Evolutionary conservation across 2,797 vertebrate species (phyloP).

Genomic region (Lacerta viridis): DNA sequence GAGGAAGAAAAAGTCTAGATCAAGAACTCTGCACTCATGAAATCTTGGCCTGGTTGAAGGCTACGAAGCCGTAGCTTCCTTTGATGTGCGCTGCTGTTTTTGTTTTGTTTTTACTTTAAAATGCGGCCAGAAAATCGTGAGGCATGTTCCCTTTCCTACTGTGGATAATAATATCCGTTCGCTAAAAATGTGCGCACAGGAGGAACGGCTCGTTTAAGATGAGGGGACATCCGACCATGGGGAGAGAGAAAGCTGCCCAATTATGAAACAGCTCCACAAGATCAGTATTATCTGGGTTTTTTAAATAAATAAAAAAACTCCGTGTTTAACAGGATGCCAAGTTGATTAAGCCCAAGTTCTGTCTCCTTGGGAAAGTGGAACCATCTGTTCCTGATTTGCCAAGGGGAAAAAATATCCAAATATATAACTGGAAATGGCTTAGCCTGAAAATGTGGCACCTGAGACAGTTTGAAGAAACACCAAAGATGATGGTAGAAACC

Average conservation of each 20-base stretch:
- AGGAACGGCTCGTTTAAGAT: conserved; percentile 37
- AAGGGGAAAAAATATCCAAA: conserved; percentile 43
- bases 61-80: conserved; percentile 66
- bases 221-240: background rate
- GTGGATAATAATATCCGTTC: conserved; percentile 72
- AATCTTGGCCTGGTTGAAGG: conserved; percentile 52
- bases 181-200: conserved; percentile 42
- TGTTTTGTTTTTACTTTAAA: background rate
- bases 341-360: conserved; percentile 44
- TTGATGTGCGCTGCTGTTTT: conserved; percentile 52
- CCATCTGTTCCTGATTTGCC: conserved; percentile 29
- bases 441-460: conserved; percentile 31
- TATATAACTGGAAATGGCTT: conserved; percentile 54
- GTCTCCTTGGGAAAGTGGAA: conserved; percentile 47
- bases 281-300: background rate
- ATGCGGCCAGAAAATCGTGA: conserved; percentile 45
- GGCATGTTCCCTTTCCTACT: conserved; percentile 62
- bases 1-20: conserved; percentile 60
- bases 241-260: conserved; percentile 50
- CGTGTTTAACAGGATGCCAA: background rate
- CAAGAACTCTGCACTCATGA: conserved; percentile 63
- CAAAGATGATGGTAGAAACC: background rate
- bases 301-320: background rate
- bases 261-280: background rate
- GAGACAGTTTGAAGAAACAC: background rate